These are phyloP conservation scores for Homalodisca vitripennis DNA, from an alignment of 1,140 invertebrate species.

Conservation along the genomic window DNA sequence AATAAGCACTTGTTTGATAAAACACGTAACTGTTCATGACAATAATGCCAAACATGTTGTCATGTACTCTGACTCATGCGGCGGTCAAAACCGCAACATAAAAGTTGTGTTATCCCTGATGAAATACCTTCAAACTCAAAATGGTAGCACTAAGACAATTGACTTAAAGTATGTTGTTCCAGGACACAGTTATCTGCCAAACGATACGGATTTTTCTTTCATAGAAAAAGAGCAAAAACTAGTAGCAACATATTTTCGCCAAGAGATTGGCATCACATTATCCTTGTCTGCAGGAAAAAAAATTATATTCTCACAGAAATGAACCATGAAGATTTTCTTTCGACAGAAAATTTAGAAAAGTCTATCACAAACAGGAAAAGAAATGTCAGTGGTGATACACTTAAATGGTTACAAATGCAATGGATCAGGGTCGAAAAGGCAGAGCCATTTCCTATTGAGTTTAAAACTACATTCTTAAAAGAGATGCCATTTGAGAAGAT, in stretches of 20 bases:
- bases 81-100: conserved; percentile 26
- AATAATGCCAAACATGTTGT: neutral
- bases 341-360: conserved; percentile 34
- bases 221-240: conserved; percentile 15
- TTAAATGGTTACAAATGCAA: conserved; percentile 32
- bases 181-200: conserved; percentile 34
- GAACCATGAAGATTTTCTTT: conserved; percentile 35
- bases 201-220: conserved; percentile 32
- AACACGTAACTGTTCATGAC: neutral
- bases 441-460: conserved; percentile 30
- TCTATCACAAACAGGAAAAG: conserved; percentile 35
- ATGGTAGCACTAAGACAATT: conserved; percentile 36
- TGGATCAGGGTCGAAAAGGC: conserved; percentile 23
- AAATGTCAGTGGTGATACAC: conserved; percentile 17
- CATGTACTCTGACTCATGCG: neutral
- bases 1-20: conserved; percentile 32
- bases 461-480: conserved; percentile 37
- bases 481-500: conserved; percentile 35
- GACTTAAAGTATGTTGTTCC: conserved; percentile 38
- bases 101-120: conserved; percentile 36
- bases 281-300: neutral
- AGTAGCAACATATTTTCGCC: neutral
- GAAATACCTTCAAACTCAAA: conserved; percentile 35
- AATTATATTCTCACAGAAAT: conserved; percentile 36
- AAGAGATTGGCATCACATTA: neutral